Conservation (phyloP, 2,113 vertebrate genomes). For the Glareola pratincola region DNA sequence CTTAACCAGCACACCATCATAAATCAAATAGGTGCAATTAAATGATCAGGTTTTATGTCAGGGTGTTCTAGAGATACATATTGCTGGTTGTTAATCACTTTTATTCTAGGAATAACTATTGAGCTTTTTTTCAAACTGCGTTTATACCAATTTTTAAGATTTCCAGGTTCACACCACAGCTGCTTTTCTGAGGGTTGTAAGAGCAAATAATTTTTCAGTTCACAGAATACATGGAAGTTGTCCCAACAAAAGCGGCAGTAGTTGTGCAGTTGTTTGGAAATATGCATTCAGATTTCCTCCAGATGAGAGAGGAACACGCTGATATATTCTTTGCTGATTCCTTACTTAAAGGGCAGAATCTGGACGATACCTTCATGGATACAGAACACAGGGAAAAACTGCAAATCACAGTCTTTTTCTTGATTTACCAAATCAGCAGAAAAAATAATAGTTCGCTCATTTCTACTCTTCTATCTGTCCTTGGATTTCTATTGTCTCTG, state of each 20-base stretch:
- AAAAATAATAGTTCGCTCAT: neutral
- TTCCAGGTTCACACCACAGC: neutral
- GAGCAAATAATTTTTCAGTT: neutral
- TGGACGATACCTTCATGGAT: neutral
- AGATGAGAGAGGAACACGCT: neutral
- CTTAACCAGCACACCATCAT: neutral
- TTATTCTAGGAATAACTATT: neutral
- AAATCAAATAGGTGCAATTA: neutral
- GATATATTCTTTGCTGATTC: neutral
- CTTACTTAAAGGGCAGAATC: neutral
- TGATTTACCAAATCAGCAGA: neutral
- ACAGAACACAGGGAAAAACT: neutral
- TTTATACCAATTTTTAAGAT: neutral
- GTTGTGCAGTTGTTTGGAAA: neutral
- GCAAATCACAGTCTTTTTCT: neutral
- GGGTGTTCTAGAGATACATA: neutral
- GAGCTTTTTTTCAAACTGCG: neutral
- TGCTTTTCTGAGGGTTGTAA: neutral
- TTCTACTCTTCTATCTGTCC: neutral
- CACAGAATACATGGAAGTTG: neutral
- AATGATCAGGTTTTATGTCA: neutral
- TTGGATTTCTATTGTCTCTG: neutral
- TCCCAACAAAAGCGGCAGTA: neutral
- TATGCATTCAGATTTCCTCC: neutral
- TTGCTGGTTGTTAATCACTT: neutral